These are phyloP conservation scores for Trissolcus japonicus DNA, from an alignment of 2,888 invertebrate genomes.

Conservation along the genomic window DNA sequence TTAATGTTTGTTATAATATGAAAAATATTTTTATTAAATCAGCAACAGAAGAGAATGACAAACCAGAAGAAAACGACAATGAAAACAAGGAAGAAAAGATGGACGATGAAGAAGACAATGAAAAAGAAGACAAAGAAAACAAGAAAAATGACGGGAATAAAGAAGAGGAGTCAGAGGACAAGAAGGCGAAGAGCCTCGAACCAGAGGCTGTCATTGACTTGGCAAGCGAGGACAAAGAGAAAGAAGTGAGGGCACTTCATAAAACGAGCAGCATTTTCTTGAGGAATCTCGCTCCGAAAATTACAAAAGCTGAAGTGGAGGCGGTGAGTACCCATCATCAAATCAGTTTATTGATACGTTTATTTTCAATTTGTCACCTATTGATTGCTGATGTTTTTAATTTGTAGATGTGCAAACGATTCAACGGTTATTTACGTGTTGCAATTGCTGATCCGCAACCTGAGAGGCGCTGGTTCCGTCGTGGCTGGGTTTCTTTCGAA, in stretches of 20 bases:
- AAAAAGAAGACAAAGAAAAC: conserved; percentile 68
- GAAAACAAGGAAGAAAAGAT: conserved; percentile 64
- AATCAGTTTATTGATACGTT: not conserved
- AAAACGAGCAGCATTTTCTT: conserved; percentile 98
- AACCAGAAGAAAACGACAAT: conserved; percentile 64
- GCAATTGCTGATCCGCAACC: conserved; percentile 98
- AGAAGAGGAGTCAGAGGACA: conserved; percentile 68
- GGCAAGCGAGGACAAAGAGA: conserved; percentile 75
- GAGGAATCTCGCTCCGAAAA: conserved; percentile 95
- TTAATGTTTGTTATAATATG: not conserved
- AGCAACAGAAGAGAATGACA: conserved; percentile 58
- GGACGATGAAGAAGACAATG: conserved; percentile 67
- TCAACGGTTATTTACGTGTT: conserved; percentile 94
- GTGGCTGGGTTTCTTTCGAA: conserved; percentile 99
- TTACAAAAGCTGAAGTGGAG: conserved; percentile 97
- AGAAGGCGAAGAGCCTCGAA: conserved; percentile 71
- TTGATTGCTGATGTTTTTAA: not conserved
- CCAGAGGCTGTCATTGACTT: conserved; percentile 76
- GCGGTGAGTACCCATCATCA: conserved; percentile 80
- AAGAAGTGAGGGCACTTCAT: conserved; percentile 86
- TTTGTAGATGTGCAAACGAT: conserved; percentile 88
- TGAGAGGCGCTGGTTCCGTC: conserved; percentile 95
- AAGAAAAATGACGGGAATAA: conserved; percentile 66
- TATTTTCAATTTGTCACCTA: not conserved
- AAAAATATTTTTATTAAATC: conserved; percentile 37